Evolutionary conservation across 2,797 vertebrate genomes (phyloP), one percentile per base, ranked within the genome.

Genomic region (Parotocinclus haroldoi): DNA sequence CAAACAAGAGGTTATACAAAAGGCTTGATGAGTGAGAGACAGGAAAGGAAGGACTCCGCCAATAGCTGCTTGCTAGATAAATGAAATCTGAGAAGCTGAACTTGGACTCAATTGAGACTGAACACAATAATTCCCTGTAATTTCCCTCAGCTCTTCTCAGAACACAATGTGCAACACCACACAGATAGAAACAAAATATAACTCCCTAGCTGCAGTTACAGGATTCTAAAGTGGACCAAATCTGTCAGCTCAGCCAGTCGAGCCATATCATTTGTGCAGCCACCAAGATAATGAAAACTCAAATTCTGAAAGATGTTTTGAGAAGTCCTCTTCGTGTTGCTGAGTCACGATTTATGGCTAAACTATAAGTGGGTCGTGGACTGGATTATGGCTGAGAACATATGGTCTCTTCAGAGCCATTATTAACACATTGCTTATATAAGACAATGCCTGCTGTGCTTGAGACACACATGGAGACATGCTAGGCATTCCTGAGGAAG

Each of bases 1-100:
- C 66, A 71, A 73, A 74, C 65, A 61, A 67, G 79, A 57, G 5
- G 62, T 76, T 80, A 84, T 87, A 85, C 58, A 89, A 84, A 87
- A 77, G 74, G 68, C 72, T 69, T 67, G 27, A 27, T 5, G 27
- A 27, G 27, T 27, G 27, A 27, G 27, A 27, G 27, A 27, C 27
- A 27, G 27, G 27, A 27, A 27, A 27, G 27, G 27, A 27, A 27
- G 5, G 5, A 27, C 27, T 27, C 27, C 27, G 27, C 27, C 27
- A 27, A 27, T 27, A 27, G 27, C 27, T 27, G 27, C 27, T 27
- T 27, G 27, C 27, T 27, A 27, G 27, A 27, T 27, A 27, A 27
- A 27, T 27, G 27, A 27, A 27, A 27, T 27, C 5, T 53, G 54
- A 52, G 60, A 68, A 42, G 40, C 40, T 42, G 10, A 42, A 42